Evolutionary conservation across 2,888 invertebrate genomes (phyloP).

Genomic region (Galerucella nymphaeae): DNA sequence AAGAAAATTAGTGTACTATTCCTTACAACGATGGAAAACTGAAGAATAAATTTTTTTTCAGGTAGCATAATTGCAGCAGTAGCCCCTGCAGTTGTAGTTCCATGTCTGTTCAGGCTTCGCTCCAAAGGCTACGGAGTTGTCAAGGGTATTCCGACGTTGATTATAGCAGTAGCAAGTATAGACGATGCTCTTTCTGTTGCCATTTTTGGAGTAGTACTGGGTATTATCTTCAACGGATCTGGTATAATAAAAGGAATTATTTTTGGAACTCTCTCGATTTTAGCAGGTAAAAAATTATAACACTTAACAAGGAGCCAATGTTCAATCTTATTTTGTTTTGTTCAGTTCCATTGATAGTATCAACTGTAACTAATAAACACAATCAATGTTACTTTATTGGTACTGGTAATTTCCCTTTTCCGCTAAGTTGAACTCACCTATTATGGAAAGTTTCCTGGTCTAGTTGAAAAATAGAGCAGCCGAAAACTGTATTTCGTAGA

Average conservation of each 20-base stretch:
- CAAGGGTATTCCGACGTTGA: conserved; percentile 95
- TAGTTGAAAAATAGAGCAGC: too few species aligned
- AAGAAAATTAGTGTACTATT: too few species aligned
- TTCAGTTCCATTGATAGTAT: too few species aligned
- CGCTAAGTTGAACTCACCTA: too few species aligned
- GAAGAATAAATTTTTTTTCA: conserved; percentile 13
- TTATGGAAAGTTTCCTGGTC: too few species aligned
- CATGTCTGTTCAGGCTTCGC: conserved; percentile 87
- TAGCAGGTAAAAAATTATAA: conserved; percentile 69
- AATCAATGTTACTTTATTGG: too few species aligned
- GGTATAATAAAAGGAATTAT: conserved; percentile 76
- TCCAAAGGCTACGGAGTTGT: conserved; percentile 90
- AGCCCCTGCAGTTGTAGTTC: conserved; percentile 96
- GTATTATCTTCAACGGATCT: conserved; percentile 85
- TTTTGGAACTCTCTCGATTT: conserved; percentile 83
- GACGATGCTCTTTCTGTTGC: conserved; percentile 97
- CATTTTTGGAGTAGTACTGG: conserved; percentile 88
- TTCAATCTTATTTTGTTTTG: too few species aligned
- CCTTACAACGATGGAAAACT: too few species aligned
- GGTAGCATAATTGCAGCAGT: conserved; percentile 90
- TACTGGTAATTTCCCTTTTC: too few species aligned
- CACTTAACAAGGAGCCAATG: too few species aligned
- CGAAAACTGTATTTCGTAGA: too few species aligned
- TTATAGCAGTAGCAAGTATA: conserved; percentile 93
- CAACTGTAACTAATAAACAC: too few species aligned